Evolutionary conservation across 2,797 vertebrate genomes (phyloP), one percentile per base, ranked within the genome.

Genomic region (Alcedo quadribrachys): DNA sequence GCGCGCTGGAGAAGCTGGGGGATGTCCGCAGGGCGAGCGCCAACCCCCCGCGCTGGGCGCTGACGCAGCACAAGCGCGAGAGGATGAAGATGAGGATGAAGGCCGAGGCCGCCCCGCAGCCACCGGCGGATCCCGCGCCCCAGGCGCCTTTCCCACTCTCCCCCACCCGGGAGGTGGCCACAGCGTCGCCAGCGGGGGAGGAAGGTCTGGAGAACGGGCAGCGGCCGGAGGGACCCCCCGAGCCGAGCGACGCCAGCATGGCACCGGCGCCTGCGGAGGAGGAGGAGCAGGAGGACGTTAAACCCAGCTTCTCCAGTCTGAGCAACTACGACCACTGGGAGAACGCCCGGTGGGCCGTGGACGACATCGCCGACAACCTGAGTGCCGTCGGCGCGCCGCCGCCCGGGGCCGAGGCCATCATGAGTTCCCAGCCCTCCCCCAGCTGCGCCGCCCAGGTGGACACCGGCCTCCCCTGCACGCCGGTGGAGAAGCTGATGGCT

Each of bases 311-410:
- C n/a, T 78, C 70, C 57, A 40, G 77, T 28, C 57, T 97, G 42
- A 15, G 69, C 25, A 84, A n/a, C 13, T 96, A 97, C 4, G 84
- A 96, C 33, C 85, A 92, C 85, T 87, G 87, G 2, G 97, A 97
- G 25, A 97, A 98, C 1, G 96, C 95, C 32, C 98, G 97, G 91
- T 99, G 99, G 99, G 98, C 98, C 22, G 98, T 96, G 0, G 99
- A 99, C 13, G 98, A 99, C 27, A 99, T 99, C 96, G 98, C 98
- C 0, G 98, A 99, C 82, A 98, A 98, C 91, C 97, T 99, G 85
- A 99, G 99, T 16, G 95, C 98, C 37, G 98, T 99, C 91, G 60
- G 15, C 84, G 25, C 48, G 71, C 96, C 18, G 78, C 71, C 90
- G 6, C 53, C 89, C 4, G 95, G 93, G 81, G 85, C 90, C 3